Percentiles rank a stretch among this genome's conserved stretches.
Evolutionary conservation across 2,113 vertebrate species (phyloP).

Genomic region (Pterocles gutturalis): DNA sequence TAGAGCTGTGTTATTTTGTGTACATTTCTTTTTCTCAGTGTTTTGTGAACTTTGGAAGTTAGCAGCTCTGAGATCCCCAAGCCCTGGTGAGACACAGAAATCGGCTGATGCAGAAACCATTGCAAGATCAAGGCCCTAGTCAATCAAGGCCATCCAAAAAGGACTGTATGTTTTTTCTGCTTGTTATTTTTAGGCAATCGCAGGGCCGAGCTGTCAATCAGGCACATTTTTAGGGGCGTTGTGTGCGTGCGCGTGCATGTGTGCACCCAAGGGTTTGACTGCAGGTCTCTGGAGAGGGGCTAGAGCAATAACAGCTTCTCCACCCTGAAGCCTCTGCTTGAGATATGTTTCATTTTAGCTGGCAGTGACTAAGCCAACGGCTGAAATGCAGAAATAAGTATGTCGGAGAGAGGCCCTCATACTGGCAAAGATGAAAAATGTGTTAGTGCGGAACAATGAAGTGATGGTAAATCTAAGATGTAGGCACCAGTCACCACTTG

Average conservation of each 20-base stretch:
- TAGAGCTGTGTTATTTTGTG: neutral
- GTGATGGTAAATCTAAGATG: constrained; percentile 54
- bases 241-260: neutral
- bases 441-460: constrained; percentile 26
- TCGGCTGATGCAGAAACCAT: neutral
- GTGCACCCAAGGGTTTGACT: neutral
- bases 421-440: constrained; percentile 39
- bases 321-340: neutral
- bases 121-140: neutral
- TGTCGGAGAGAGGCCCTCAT: neutral
- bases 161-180: neutral
- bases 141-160: neutral
- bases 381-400: neutral
- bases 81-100: neutral
- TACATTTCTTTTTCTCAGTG: neutral
- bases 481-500: constrained; percentile 59
- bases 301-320: neutral
- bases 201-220: neutral
- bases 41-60: neutral
- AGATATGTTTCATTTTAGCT: neutral
- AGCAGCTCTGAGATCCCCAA: neutral
- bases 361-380: neutral
- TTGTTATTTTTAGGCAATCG: neutral
- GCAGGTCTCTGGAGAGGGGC: neutral
- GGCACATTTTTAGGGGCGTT: neutral